A percentile compares a stretch with the other conserved stretches of the same genome.
phyloP scores from a whole-genome alignment of 2,888 invertebrate genomes.

The Agrochola lota region DNA sequence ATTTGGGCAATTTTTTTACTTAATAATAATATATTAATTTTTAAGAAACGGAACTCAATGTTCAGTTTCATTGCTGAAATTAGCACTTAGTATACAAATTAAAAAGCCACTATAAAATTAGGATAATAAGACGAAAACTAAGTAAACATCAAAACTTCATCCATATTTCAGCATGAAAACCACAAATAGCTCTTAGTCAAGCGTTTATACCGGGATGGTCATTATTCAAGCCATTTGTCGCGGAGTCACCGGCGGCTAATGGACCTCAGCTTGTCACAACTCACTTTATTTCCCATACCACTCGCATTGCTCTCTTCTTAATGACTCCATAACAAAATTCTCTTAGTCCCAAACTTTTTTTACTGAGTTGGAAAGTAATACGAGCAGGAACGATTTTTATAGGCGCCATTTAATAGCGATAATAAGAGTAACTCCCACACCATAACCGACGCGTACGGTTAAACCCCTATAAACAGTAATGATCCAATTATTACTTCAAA shows the following conservation, averaged over 20 bases:
- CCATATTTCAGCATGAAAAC: conserved; percentile 65
- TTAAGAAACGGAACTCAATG: too few species aligned
- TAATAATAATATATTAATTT: too few species aligned
- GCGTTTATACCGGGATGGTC: conserved; percentile 72
- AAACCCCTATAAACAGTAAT: conserved; percentile 61
- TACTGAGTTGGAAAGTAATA: conserved; percentile 36
- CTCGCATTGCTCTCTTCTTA: conserved; percentile 64
- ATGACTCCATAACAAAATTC: conserved; percentile 49
- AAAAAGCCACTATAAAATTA: conserved; percentile 36
- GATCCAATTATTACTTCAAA: conserved; percentile 60
- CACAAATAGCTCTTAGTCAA: conserved; percentile 73
- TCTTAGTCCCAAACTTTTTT: conserved; percentile 46
- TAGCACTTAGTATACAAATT: conserved; percentile 11
- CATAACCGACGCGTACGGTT: conserved; percentile 42
- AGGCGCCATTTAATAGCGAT: conserved; percentile 44
- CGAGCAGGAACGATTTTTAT: conserved; percentile 43
- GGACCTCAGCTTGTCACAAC: conserved; percentile 69
- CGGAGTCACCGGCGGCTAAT: conserved; percentile 71
- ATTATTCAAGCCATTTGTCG: conserved; percentile 81
- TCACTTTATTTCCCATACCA: conserved; percentile 70
- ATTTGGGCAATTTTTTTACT: background rate
- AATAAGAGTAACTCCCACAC: conserved; percentile 38
- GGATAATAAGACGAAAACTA: conserved; percentile 46
- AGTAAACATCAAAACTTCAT: conserved; percentile 55
- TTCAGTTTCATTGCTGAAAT: too few species aligned